Base-by-base conservation (phyloP, 1,140 invertebrate genomes). In the Drosophila hydei region DNA sequence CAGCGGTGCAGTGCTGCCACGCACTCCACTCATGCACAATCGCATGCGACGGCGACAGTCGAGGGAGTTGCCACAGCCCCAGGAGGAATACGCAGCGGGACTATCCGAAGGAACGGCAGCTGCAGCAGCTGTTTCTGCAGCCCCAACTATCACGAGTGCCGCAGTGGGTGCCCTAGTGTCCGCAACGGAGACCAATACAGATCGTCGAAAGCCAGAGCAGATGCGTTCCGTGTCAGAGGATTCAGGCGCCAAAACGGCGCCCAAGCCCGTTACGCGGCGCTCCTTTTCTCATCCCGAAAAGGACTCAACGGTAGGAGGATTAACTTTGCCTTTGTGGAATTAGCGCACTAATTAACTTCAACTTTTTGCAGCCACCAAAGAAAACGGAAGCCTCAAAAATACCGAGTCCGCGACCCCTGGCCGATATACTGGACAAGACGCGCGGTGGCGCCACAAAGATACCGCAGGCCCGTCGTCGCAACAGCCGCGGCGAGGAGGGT, bases 211-310 rank as follows among this genome's bases (percentile, higher is more conserved):
- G 60, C 91, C 91, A 0, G 91, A 92, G 50, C 83, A 90, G 27
- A 91, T 92, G 91, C 89, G 91, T 9, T 92, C 91, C 4, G 79
- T 92, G n/a, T 92, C 91, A 0, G 91, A 92, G 43, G 91, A 92
- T 33, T 90, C 89, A 8, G 90, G 89, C 1, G 80, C 89, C 0
- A 90, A 90, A 45, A 72, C 89, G 2, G 72, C 77, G 7, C 83
- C 83, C 4, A 91, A 91, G 42, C 90, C 91, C 1, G 87, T 91
- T 0, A 91, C 90, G 2, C 65, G 91, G 16, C 74, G 91, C 23
- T 91, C 91, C 25, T 78, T 92, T 9, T 92, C 91, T 14, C 91
- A 92, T 58, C 91, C 91, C 16, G 91, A 92, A 76, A 91, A 91
- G 40, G 90, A 91, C 21, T 89, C 89, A 12, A 87, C 78, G 79